Conservation (phyloP, 1,140 invertebrate genomes). For the Condylostylus longicornis region DNA sequence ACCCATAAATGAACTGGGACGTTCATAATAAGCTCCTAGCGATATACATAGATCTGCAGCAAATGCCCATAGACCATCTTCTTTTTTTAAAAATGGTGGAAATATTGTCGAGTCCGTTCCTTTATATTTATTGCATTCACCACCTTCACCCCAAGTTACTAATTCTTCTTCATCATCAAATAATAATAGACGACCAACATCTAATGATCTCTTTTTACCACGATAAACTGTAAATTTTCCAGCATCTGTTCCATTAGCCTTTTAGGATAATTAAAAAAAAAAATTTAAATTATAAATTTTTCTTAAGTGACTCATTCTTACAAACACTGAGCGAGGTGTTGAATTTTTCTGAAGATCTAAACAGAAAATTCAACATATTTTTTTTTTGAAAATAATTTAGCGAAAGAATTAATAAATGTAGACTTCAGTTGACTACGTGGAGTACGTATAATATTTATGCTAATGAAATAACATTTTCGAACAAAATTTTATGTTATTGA, state of each 20-base stretch:
- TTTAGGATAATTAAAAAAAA: no score
- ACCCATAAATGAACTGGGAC: conserved; percentile 40
- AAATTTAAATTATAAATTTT: no score
- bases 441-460: no score
- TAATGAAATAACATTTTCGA: no score
- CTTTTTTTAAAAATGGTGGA: conserved; percentile 42
- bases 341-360: no score
- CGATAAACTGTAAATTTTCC: conserved; percentile 41
- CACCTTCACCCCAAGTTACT: conserved; percentile 38
- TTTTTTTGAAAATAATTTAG: no score
- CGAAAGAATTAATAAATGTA: no score
- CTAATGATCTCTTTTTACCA: conserved; percentile 43
- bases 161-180: conserved; percentile 38
- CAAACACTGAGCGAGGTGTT: no score
- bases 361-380: no score
- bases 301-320: no score
- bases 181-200: conserved; percentile 45
- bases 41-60: conserved; percentile 47
- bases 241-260: conserved; percentile 10
- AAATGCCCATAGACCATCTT: conserved; percentile 41
- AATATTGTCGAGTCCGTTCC: conserved; percentile 60
- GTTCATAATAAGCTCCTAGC: conserved; percentile 40
- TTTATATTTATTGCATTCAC: conserved; percentile 43
- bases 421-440: no score
- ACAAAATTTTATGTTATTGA: no score